Evolutionary conservation across 2,113 vertebrate species (phyloP), one percentile per base, ranked within the genome.

Genomic region (Perccottus glenii): DNA sequence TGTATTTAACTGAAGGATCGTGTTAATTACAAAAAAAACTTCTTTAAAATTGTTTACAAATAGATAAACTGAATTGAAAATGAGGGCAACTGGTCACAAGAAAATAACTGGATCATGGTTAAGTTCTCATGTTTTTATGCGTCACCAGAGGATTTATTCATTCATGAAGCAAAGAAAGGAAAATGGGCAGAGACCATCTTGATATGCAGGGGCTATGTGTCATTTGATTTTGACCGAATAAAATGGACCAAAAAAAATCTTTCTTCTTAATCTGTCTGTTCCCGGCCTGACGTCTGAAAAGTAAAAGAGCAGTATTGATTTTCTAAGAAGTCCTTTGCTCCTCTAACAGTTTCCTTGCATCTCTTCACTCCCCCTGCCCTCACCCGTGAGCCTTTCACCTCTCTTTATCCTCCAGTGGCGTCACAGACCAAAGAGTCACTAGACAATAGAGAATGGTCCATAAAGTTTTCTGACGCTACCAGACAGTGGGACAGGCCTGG

Each of bases 231-330:
- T 56, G 64, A 64, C 15, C 14, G 68, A 47, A 80, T 78, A 33
- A 45, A 68, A 67, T 57, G 45, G n/a, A 57, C 15, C 67, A 61
- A 58, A 82, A 74, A 73, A 77, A 63, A 60, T 72, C 48, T 11
- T 47, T 8, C 14, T 49, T 49, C n/a, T 45, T 53, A 14, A 61
- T 64, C 66, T 74, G 51, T 66, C 52, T 40, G 9, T 43, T 32
- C 60, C 15, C 16, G 42, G 65, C 60, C 60, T 56, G 9, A 61
- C 32, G n/a, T 61, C 65, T 77, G 5, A 52, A 76, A 78, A 77
- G 64, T 70, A 42, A 87, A 78, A 76, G 47, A 64, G 47, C 45
- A 44, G 47, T 58, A 87, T 86, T 78, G 84, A 90, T 88, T 85
- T 80, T 78, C 38, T 68, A 72, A 70, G 71, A 87, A 81, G 35